Conservation (phyloP, 1,140 invertebrate species). For the Panulirus ornatus region DNA sequence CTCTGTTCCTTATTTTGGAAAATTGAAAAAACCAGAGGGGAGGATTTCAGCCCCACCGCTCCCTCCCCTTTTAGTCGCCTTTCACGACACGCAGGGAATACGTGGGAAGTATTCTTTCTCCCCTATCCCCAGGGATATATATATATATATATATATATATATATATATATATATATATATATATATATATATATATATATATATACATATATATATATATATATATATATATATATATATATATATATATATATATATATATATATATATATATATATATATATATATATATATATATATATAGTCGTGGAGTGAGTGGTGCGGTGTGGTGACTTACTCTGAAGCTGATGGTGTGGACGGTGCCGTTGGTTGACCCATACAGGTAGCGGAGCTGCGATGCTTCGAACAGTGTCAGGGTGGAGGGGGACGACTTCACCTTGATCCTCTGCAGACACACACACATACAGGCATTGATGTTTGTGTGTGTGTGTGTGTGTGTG, state of each 20-base stretch:
- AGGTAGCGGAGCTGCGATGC: not conserved
- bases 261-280: not conserved
- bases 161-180: no score
- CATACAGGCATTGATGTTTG: no score
- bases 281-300: not conserved
- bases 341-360: constrained; percentile 10
- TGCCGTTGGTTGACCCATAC: not conserved
- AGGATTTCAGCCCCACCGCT: no score
- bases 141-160: no score
- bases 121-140: no score
- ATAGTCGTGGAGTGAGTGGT: not conserved
- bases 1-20: no score
- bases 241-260: not conserved
- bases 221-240: not conserved
- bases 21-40: no score
- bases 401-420: not conserved
- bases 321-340: not conserved
- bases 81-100: no score
- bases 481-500: no score
- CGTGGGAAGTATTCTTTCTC: no score
- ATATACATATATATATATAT: not conserved
- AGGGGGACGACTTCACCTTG: not conserved
- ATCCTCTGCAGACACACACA: not conserved
- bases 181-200: no score
- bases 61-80: no score